Evolutionary conservation across 2,113 vertebrate genomes (phyloP).

Genomic region (Leptosomus discolor): DNA sequence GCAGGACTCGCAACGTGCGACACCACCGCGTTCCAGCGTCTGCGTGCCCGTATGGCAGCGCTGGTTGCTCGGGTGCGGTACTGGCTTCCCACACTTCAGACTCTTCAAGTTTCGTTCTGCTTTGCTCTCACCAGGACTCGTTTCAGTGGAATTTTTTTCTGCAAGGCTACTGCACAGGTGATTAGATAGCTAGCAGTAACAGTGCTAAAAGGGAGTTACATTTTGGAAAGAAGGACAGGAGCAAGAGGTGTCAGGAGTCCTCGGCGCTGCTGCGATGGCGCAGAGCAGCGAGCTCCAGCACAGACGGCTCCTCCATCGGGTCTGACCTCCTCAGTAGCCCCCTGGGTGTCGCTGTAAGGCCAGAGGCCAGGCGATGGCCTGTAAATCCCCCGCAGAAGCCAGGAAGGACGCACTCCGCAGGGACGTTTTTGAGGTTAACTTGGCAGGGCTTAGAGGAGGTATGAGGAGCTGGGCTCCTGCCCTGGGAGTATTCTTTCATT

Average conservation of each 20-base stretch:
- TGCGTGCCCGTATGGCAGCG: neutral
- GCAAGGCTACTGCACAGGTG: neutral
- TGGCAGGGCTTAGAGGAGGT: neutral
- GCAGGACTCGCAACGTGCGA: neutral
- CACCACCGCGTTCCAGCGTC: fast-evolving
- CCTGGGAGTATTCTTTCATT: neutral
- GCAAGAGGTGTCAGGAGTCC: neutral
- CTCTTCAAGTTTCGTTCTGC: neutral
- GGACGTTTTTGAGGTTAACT: neutral
- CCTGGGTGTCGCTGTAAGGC: neutral
- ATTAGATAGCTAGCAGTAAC: neutral
- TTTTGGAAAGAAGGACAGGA: neutral
- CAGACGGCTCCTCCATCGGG: neutral
- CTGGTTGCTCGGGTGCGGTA: neutral
- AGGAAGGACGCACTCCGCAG: neutral
- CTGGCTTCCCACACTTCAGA: neutral
- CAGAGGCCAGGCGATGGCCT: neutral
- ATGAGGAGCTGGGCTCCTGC: neutral
- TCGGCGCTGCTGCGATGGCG: neutral
- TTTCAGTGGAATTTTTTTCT: neutral
- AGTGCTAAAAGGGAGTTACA: neutral
- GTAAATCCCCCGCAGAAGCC: neutral
- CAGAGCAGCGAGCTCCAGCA: neutral
- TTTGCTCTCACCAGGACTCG: neutral
- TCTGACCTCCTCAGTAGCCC: neutral